Evolutionary conservation across 2,113 vertebrate species (phyloP), one percentile per base, ranked within the genome.

Genomic region (Archocentrus centrarchus): DNA sequence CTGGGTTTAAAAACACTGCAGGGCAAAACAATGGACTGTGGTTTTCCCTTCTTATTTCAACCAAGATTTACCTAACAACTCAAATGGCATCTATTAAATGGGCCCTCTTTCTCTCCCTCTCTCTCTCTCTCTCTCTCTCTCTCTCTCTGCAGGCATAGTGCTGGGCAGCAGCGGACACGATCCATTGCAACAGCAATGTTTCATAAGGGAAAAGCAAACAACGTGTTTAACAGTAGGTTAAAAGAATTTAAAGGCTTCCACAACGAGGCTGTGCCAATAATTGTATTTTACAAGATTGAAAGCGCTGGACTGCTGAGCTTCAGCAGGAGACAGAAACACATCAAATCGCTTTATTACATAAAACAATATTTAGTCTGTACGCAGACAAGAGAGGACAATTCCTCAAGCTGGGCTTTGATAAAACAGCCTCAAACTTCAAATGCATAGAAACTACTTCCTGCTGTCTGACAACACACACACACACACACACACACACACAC

Each of bases 141-240:
- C 39, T 92, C 39, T 90, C 59, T 90, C 80, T 92, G 84, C 85
- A 90, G 93, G 79, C 57, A 59, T 13, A 41, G 39, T 20, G 55
- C 50, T 61, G 80, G 82, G 83, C 89, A 86, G 80, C 85, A 63
- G 81, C 35, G 77, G 82, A 88, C 85, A 83, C 61, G 83, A 91
- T 14, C 86, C 85, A 90, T 79, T 86, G 68, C 83, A 88, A 79
- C 64, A 83, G 60, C 81, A 84, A 75, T 86, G 44, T 79, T 81
- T 91, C 86, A 86, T 75, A 64, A 85, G 75, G 85, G 77, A 82
- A 87, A 87, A 89, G 62, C 83, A 91, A 92, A 88, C 84, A 83
- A 75, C 80, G 79, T 86, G 81, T 79, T 77, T 70, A 83, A 89
- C 87, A 88, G 86, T 82, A 86, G 87, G 88, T 90, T 84, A 22